Evolutionary conservation across 2,113 vertebrate species (phyloP).

Genomic region (Calyptommatus sinebrachiatus): DNA sequence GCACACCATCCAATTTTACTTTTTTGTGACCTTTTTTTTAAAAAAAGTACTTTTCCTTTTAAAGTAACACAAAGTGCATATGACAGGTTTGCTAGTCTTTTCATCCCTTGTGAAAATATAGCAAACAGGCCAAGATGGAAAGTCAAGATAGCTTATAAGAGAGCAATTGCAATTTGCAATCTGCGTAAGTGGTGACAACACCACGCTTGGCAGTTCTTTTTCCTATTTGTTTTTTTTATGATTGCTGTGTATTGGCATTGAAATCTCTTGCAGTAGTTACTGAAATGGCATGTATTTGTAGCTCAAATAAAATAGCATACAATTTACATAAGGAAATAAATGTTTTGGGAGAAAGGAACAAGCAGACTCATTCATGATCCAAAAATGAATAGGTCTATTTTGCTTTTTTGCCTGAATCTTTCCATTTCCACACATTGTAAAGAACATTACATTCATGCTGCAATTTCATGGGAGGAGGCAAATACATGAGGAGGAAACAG

Average conservation of each 20-base stretch:
- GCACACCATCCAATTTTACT: neutral
- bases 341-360: slow-evolving; percentile 20
- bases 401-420: neutral
- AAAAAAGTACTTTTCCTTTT: slow-evolving; percentile 1
- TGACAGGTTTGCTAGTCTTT: neutral
- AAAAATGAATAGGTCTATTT: neutral
- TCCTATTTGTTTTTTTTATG: neutral
- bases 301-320: slow-evolving; percentile 20
- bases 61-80: neutral
- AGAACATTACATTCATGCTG: neutral
- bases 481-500: neutral
- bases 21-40: slow-evolving; percentile 5
- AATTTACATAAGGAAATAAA: neutral
- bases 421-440: neutral
- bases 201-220: neutral
- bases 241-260: slow-evolving; percentile 2
- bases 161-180: slow-evolving; percentile 19
- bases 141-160: neutral
- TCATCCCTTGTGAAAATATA: neutral
- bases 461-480: neutral
- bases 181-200: slow-evolving; percentile 8
- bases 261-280: slow-evolving; percentile 19
- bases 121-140: neutral
- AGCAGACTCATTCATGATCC: neutral
- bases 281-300: slow-evolving; percentile 11